Conservation (phyloP, 2,797 vertebrate genomes). For the Hydrocynus forskahlii region DNA sequence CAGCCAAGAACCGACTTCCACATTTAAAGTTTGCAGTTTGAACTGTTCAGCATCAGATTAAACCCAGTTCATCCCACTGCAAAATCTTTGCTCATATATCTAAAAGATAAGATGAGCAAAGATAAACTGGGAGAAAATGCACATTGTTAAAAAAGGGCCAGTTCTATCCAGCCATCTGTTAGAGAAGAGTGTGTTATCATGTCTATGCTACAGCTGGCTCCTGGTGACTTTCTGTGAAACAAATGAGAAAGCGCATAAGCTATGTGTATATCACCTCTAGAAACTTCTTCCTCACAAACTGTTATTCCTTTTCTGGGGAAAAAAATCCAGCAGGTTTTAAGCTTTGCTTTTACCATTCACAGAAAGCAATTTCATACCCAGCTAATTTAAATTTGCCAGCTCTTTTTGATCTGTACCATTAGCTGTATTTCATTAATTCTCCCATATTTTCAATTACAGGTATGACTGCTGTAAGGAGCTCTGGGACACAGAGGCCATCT, state of each 20-base stretch:
- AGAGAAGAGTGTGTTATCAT: slow-evolving; percentile 25
- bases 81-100: slow-evolving; percentile 23
- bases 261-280: slow-evolving; percentile 38
- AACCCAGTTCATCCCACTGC: slow-evolving; percentile 3
- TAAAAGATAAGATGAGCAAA: slow-evolving; percentile 16
- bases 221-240: slow-evolving; percentile 26
- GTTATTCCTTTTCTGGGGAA: slow-evolving; percentile 49
- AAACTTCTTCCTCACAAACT: slow-evolving; percentile 44
- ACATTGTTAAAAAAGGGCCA: slow-evolving; percentile 33
- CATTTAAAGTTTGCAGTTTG: not conserved
- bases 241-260: slow-evolving; percentile 24
- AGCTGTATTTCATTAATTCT: slow-evolving; percentile 69
- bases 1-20: not conserved
- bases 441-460: slow-evolving; percentile 71
- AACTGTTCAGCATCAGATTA: slow-evolving; percentile 3
- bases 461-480: slow-evolving; percentile 52
- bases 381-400: slow-evolving; percentile 66
- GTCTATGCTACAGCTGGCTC: not conserved
- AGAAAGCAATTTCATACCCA: slow-evolving; percentile 67
- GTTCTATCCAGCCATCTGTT: slow-evolving; percentile 35
- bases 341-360: slow-evolving; percentile 57
- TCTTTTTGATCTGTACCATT: slow-evolving; percentile 68
- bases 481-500: slow-evolving; percentile 43
- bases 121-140: slow-evolving; percentile 28
- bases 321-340: slow-evolving; percentile 55